Percentiles rank a stretch among this genome's conserved stretches.
These are phyloP conservation scores for Callinectes sapidus DNA, from an alignment of 2,888 invertebrate species.

Conservation along the genomic window DNA sequence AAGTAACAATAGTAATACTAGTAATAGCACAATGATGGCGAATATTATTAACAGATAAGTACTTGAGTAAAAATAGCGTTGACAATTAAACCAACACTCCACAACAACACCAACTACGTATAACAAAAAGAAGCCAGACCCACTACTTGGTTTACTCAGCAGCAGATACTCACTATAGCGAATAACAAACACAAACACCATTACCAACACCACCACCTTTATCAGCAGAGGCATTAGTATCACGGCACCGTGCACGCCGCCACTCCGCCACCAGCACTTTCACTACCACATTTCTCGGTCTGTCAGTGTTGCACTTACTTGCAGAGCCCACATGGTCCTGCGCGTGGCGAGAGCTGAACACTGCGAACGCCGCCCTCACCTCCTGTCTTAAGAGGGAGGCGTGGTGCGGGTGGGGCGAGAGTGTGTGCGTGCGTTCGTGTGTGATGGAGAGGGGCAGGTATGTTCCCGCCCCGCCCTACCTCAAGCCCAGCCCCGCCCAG, in stretches of 20 bases:
- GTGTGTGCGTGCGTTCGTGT: conserved; percentile 10
- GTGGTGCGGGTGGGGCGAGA: conserved; percentile 18
- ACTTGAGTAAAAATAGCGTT: neutral
- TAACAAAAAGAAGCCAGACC: neutral
- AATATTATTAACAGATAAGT: neutral
- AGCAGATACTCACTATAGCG: neutral
- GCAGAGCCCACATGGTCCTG: conserved; percentile 36
- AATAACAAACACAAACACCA: neutral
- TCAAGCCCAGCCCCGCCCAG: neutral
- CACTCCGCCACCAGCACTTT: neutral
- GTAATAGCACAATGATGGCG: neutral
- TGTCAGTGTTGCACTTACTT: neutral
- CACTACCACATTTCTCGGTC: neutral
- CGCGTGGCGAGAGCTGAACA: conserved; percentile 19
- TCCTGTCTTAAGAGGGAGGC: conserved; percentile 4
- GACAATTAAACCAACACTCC: neutral
- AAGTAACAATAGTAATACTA: neutral
- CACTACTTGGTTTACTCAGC: neutral
- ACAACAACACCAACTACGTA: neutral
- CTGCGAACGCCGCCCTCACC: neutral
- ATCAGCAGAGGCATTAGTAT: neutral
- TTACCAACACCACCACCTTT: neutral
- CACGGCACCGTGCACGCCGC: neutral
- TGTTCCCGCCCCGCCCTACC: no score
- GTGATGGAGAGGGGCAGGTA: neutral